Conservation (phyloP, 92 coral and sea anemone genomes). For the Palythoa heliodiscus region DNA sequence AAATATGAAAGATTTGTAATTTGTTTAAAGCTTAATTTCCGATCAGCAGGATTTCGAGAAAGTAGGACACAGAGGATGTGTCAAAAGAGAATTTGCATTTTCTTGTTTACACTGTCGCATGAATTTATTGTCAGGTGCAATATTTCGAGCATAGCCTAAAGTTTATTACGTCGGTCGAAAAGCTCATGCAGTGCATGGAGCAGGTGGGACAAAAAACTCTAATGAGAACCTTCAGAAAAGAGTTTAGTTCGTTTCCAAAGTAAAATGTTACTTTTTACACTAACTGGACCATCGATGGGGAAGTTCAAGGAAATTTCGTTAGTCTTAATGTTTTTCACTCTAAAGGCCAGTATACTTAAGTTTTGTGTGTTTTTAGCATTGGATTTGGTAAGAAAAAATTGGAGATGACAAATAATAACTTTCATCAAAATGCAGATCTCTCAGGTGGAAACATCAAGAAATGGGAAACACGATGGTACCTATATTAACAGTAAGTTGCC, state of each 20-base stretch:
- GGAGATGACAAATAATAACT: background rate
- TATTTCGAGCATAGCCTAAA: background rate
- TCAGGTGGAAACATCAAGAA: background rate
- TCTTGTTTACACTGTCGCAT: background rate
- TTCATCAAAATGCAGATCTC: background rate
- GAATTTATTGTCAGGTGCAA: background rate
- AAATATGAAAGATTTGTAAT: background rate
- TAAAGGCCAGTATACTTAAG: background rate
- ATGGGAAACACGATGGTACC: too few relatives aligned
- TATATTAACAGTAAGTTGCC: too few relatives aligned
- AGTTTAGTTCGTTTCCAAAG: background rate
- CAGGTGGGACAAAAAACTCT: background rate
- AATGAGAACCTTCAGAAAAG: background rate
- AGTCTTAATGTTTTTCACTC: background rate
- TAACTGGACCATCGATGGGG: background rate
- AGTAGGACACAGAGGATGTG: background rate
- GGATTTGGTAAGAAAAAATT: background rate
- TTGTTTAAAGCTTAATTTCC: background rate
- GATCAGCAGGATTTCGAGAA: background rate
- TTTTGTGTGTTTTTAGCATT: background rate
- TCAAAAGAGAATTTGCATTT: background rate
- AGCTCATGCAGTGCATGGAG: background rate
- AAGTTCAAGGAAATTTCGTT: background rate
- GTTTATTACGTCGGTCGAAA: background rate
- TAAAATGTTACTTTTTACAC: background rate